Percentiles rank a stretch among this genome's conserved stretches.
Conservation (phyloP, 2,888 invertebrate genomes). For the Amphipoea lucens region DNA sequence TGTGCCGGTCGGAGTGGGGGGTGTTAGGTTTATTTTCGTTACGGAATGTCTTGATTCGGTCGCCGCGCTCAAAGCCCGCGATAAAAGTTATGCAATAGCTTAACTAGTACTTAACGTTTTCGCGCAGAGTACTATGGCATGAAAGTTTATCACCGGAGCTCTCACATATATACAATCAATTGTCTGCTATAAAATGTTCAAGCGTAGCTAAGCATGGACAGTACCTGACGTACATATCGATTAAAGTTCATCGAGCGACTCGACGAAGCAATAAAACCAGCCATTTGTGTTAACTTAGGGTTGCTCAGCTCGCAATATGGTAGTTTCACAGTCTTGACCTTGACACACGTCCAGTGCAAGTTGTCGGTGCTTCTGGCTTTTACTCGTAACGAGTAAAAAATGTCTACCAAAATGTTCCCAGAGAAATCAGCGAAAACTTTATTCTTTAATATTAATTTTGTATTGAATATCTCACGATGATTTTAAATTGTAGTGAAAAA, state of each 20-base stretch:
- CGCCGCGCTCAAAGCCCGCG: too few species aligned
- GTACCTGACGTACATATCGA: conserved; percentile 63
- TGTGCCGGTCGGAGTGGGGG: too few species aligned
- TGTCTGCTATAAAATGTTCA: conserved; percentile 46
- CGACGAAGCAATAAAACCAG: conserved; percentile 54
- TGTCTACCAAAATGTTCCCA: not conserved
- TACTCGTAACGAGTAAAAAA: conserved; percentile 10
- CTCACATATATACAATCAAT: conserved; percentile 24
- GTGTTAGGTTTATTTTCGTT: too few species aligned
- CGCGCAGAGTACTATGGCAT: not conserved
- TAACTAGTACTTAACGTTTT: not conserved
- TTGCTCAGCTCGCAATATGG: conserved; percentile 54
- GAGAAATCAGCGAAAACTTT: not conserved
- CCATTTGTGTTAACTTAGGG: conserved; percentile 51
- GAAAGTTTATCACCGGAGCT: conserved; percentile 22
- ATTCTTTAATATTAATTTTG: conserved; percentile 1
- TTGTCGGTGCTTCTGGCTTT: conserved; percentile 6
- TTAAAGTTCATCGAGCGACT: conserved; percentile 57
- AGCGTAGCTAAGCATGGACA: conserved; percentile 48
- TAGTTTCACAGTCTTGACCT: conserved; percentile 64
- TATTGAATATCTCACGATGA: not conserved
- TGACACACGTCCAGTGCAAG: conserved; percentile 32
- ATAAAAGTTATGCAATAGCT: too few species aligned
- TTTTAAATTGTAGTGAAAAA: not conserved
- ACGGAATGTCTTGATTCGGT: too few species aligned